Conservation (phyloP, 2,888 invertebrate species). For the Zootermopsis nevadensis region DNA sequence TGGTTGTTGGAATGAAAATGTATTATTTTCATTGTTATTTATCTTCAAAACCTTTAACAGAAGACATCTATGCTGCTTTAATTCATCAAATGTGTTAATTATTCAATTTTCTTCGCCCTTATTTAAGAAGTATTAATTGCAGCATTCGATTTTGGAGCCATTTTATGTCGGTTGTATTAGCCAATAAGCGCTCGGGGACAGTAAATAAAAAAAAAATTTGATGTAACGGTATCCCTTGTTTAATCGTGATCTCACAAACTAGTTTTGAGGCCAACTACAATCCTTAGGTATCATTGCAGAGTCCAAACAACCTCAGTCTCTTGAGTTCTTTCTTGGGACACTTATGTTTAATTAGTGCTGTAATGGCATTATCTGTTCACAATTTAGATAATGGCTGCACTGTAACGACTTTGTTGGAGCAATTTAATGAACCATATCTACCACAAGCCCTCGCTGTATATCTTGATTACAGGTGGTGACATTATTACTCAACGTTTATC, state of each 20-base stretch:
- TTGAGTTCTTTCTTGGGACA: too few species aligned
- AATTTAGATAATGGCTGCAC: not conserved
- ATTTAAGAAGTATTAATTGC: not conserved
- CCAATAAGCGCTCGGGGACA: not conserved
- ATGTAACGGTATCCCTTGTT: not conserved
- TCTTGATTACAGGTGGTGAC: too few species aligned
- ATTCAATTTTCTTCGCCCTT: not conserved
- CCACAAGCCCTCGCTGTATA: not conserved
- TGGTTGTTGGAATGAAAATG: slow-evolving; percentile 21
- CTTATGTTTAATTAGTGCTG: too few species aligned
- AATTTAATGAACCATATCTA: not conserved
- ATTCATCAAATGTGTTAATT: not conserved
- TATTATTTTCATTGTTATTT: not conserved
- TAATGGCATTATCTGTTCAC: not conserved
- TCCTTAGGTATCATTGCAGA: not conserved
- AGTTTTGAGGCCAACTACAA: not conserved
- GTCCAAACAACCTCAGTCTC: not conserved
- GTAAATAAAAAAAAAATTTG: too few species aligned
- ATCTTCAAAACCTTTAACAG: not conserved
- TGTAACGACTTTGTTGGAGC: not conserved
- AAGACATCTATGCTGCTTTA: not conserved
- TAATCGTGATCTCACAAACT: not conserved
- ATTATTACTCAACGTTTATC: not conserved
- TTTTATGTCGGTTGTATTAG: not conserved
- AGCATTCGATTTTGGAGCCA: not conserved